phyloP scores from a whole-genome alignment of 2,888 invertebrate species.

The Gonocerus acuteangulatus region DNA sequence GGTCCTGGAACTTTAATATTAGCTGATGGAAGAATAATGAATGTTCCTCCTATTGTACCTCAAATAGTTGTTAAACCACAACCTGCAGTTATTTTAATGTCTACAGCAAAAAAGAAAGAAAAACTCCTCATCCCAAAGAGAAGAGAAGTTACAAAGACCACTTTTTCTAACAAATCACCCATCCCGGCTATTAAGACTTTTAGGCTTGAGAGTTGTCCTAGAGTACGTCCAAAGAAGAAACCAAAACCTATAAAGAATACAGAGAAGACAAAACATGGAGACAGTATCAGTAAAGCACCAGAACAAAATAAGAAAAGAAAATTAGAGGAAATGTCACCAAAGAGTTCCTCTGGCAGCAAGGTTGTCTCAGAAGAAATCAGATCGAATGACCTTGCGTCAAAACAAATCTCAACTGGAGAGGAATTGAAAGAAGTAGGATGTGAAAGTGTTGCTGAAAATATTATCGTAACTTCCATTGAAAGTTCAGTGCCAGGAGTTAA shows the following conservation, averaged over 20 bases:
- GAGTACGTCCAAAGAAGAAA: constrained; percentile 21
- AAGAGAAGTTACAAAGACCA: constrained; percentile 39
- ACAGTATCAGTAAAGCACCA: not conserved
- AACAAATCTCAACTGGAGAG: too few species aligned
- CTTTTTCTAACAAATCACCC: constrained; percentile 40
- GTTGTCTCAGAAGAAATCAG: too few species aligned
- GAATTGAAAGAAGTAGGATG: too few species aligned
- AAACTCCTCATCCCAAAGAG: constrained; percentile 36
- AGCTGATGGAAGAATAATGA: constrained; percentile 34
- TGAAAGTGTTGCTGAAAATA: too few species aligned
- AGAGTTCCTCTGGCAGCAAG: too few species aligned
- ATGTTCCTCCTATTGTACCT: constrained; percentile 32
- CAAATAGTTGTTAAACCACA: constrained; percentile 35
- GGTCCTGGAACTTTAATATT: constrained; percentile 36
- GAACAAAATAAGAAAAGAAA: not conserved
- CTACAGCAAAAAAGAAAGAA: constrained; percentile 33
- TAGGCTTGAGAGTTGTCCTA: constrained; percentile 25
- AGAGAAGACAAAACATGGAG: not conserved
- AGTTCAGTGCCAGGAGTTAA: too few species aligned
- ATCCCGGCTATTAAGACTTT: constrained; percentile 39
- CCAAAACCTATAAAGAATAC: constrained; percentile 3
- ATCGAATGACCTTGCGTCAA: too few species aligned
- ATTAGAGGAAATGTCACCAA: not conserved
- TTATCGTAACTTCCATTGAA: too few species aligned
- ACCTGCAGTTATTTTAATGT: constrained; percentile 38